A percentile compares a stretch with the other conserved stretches of the same genome.
phyloP scores from a whole-genome alignment of 1,140 invertebrate species.

The Magallana ariakensis region DNA sequence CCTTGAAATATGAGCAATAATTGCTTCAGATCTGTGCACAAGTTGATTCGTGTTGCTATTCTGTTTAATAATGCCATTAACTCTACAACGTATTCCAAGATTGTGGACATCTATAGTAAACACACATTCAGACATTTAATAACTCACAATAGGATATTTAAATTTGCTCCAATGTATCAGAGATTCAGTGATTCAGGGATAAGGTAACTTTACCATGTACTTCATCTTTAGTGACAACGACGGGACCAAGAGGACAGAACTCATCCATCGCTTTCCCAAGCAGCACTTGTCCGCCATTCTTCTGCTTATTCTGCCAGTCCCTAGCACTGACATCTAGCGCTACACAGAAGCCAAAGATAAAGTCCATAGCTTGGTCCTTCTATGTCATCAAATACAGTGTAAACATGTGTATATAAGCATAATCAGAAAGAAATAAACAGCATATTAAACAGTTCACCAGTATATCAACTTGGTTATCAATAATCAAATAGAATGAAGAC shows the following conservation, averaged over 20 bases:
- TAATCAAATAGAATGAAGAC: background rate
- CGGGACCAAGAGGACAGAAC: constrained; percentile 90
- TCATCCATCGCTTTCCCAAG: constrained; percentile 89
- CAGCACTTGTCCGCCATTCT: constrained; percentile 92
- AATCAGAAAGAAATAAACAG: no score
- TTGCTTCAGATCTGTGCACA: constrained; percentile 89
- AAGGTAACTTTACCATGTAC: constrained; percentile 76
- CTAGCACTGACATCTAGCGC: constrained; percentile 90
- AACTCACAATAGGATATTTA: background rate
- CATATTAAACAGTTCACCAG: no score
- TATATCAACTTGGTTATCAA: no score
- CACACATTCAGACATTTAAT: background rate
- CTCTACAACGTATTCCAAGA: constrained; percentile 85
- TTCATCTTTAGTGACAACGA: constrained; percentile 88
- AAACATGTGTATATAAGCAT: background rate
- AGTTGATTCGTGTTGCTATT: constrained; percentile 89
- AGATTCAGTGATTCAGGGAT: no score
- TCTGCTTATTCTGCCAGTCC: constrained; percentile 87
- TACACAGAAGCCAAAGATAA: constrained; percentile 91
- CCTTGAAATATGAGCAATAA: constrained; percentile 86
- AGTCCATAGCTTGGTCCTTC: constrained; percentile 85
- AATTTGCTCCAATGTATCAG: no score
- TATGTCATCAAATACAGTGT: constrained; percentile 42
- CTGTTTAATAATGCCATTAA: constrained; percentile 91
- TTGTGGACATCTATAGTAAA: constrained; percentile 84